Conservation (phyloP, 2,888 invertebrate species). For the Cheilosia vernalis region DNA sequence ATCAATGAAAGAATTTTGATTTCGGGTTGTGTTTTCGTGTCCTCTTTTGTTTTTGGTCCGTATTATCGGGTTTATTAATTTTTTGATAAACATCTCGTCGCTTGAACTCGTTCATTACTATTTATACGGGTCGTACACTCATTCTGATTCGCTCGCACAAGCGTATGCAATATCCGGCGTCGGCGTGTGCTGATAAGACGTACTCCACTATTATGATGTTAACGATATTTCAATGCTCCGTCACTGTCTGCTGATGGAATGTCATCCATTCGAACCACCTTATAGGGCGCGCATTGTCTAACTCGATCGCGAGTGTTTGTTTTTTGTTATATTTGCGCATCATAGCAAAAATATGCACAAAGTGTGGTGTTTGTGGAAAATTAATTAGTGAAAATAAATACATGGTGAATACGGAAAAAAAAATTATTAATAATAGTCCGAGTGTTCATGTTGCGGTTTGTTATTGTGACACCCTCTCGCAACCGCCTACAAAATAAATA, state of each 20-base stretch:
- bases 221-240: conserved; percentile 35
- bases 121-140: conserved; percentile 29
- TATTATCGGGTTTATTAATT: conserved; percentile 32
- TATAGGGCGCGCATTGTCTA: conserved; percentile 6
- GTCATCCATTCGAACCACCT: conserved; percentile 2
- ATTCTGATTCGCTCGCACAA: conserved; percentile 47
- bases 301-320: conserved; percentile 17
- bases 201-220: conserved; percentile 28
- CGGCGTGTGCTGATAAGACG: conserved; percentile 57
- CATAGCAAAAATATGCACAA: not conserved
- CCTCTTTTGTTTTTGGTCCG: not conserved
- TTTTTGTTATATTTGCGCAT: not conserved
- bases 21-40: conserved; percentile 25
- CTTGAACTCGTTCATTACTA: conserved; percentile 16
- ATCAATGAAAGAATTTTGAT: conserved; percentile 67
- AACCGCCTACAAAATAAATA: conserved; percentile 56
- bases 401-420: conserved; percentile 12
- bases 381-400: conserved; percentile 3
- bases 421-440: not conserved
- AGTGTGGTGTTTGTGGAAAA: conserved; percentile 6
- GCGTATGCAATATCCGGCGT: conserved; percentile 59
- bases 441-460: conserved; percentile 1
- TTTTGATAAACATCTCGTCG: conserved; percentile 44
- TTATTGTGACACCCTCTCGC: conserved; percentile 50
- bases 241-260: conserved; percentile 28